Evolutionary conservation across 2,797 vertebrate species (phyloP).

Genomic region (Eulemur albifrons): DNA sequence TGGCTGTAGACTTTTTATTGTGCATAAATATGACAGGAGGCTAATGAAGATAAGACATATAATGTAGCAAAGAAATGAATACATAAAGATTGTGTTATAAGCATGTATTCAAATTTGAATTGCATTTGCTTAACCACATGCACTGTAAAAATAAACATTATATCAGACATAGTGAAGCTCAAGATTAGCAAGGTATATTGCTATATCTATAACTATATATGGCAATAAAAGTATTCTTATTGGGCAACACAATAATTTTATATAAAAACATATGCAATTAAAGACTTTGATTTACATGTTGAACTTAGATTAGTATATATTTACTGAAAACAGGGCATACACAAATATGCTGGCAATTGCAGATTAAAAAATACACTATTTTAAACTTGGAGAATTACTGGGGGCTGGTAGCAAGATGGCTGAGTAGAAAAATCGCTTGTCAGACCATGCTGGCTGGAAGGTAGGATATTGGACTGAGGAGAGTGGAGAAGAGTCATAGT

Average conservation of each 20-base stretch:
- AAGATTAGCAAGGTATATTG: background rate
- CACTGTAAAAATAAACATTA: slow-evolving; percentile 39
- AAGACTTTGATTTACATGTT: background rate
- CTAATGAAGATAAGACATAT: background rate
- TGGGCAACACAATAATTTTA: background rate
- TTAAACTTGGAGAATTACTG: background rate
- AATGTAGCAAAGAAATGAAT: background rate
- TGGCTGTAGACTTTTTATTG: background rate
- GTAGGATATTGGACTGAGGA: too few relatives aligned
- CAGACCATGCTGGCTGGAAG: too few relatives aligned
- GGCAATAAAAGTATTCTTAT: background rate
- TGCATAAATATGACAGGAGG: background rate
- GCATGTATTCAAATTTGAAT: background rate
- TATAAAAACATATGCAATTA: background rate
- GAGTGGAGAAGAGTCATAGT: too few relatives aligned
- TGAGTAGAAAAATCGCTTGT: too few relatives aligned
- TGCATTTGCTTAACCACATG: background rate
- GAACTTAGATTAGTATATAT: background rate
- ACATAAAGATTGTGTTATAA: background rate
- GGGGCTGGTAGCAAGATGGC: too few relatives aligned
- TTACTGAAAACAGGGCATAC: background rate
- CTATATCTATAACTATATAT: background rate
- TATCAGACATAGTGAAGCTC: background rate
- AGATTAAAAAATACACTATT: background rate
- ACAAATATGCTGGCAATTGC: background rate